Conservation (phyloP, 2,113 vertebrate genomes). For the Thunnus thynnus region DNA sequence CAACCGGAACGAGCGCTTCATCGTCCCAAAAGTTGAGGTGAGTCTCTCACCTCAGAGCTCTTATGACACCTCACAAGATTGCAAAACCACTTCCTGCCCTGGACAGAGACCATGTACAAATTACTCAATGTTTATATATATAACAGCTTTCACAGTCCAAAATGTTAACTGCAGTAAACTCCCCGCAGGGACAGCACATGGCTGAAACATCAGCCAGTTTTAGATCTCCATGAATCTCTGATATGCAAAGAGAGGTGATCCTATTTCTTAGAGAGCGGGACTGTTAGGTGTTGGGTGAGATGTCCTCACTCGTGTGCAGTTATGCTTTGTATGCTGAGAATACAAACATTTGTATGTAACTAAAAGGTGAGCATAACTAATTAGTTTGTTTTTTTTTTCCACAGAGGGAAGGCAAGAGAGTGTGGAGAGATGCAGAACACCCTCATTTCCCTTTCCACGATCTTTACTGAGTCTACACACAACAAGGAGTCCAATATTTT, state of each 20-base stretch:
- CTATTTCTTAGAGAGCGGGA: not conserved
- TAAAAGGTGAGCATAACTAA: no score
- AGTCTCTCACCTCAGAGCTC: constrained; percentile 9
- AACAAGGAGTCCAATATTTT: not conserved
- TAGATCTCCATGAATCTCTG: not conserved
- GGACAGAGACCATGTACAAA: not conserved
- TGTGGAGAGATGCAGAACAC: constrained; percentile 83
- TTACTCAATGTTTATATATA: not conserved
- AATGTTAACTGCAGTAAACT: not conserved
- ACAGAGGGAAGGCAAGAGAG: constrained; percentile 76
- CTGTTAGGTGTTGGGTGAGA: not conserved
- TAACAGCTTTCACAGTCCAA: not conserved
- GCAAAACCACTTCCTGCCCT: not conserved
- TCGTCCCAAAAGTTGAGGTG: constrained; percentile 77
- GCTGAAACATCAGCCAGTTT: not conserved
- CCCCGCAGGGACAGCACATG: not conserved
- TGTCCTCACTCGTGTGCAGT: not conserved
- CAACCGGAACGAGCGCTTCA: constrained; percentile 74
- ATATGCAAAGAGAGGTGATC: not conserved
- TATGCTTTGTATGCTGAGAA: not conserved
- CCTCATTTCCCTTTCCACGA: constrained; percentile 84
- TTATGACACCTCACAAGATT: not conserved
- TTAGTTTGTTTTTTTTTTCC: not conserved
- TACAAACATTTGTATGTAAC: not conserved
- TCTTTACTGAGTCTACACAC: constrained; percentile 61